phyloP scores from a whole-genome alignment of 92 coral and sea anemone species.

The Palythoa caribaeorum region DNA sequence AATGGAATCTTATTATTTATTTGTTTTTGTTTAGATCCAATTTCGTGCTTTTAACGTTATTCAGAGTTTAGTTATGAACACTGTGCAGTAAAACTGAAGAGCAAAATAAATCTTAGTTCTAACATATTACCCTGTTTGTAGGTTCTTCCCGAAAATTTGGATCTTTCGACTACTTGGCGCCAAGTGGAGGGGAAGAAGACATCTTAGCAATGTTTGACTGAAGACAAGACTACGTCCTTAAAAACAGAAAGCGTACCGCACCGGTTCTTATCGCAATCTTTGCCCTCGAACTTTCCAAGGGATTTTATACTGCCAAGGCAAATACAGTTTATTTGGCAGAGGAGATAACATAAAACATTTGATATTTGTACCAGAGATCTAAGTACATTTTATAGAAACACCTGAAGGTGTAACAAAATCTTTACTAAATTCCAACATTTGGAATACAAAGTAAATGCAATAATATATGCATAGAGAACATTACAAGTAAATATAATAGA shows the following conservation, averaged over 20 bases:
- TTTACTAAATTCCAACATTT: conserved; percentile 50
- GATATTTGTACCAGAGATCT: conserved; percentile 45
- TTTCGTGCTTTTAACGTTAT: no score
- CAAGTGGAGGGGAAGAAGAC: conserved; percentile 29
- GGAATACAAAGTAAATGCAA: conserved; percentile 51
- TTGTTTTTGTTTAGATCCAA: no score
- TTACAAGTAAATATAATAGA: conserved; percentile 47
- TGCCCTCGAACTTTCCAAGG: neutral
- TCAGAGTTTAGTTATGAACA: no score
- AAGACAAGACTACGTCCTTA: neutral
- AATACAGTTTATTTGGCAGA: conserved; percentile 5
- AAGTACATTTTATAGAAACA: conserved; percentile 40
- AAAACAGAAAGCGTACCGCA: neutral
- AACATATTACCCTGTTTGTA: neutral
- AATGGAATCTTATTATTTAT: no score
- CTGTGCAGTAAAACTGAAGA: neutral
- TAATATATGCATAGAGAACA: conserved; percentile 47
- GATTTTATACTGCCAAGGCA: conserved; percentile 26
- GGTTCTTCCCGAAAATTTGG: conserved; percentile 48
- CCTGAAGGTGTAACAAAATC: conserved; percentile 29
- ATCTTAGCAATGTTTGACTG: conserved; percentile 41
- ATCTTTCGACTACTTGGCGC: conserved; percentile 41
- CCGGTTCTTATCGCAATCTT: neutral
- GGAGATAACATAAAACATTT: neutral
- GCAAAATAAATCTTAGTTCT: no score